Base-by-base conservation (phyloP, 2,113 vertebrate genomes). In the Ptilorrhoa leucosticta region DNA sequence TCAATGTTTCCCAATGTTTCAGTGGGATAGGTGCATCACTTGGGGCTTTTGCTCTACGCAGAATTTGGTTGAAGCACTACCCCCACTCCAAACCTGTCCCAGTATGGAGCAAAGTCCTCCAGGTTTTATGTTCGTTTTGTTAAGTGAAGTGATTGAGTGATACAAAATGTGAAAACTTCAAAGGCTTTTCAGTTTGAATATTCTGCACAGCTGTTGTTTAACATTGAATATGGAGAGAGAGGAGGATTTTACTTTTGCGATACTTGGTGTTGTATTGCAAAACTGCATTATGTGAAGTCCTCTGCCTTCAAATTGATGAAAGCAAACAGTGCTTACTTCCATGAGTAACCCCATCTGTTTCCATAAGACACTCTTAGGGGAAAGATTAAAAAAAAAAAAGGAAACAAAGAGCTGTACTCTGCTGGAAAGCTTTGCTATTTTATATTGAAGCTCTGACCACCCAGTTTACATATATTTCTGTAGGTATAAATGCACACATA, bases 151-250 rank as follows among this genome's bases (percentile, higher is more conserved):
- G 69, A 92, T 82, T 82, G 69, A 91, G 40, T 68, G 76, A 76
- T 81, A 91, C 56, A 82, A 87, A 84, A 81, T 48, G 39, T 80
- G 81, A 66, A 83, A 91, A 89, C 83, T 89, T 96, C 83, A 94
- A 92, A 91, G 65, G 13, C 40, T 40, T 78, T 64, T 70, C 37
- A 21, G 40, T 82, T 69, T 92, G 93, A 89, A 76, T 82, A 76
- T 94, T 92, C 77, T 84, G 48, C 87, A 79, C 94, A 94, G 89
- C 93, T 96, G 93, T 90, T 93, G 58, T 91, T 87, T 89, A 91
- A 61, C 53, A 27, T 12, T 76, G 83, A 75, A 71, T 78, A 57
- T 51, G 69, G 53, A 95, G 84, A 84, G 30, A 48, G 45, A 28
- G 28, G 27, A 70, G 57, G 60, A 70, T 89, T 93, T 95, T 60